A percentile compares a stretch with the other conserved stretches of the same genome.
Evolutionary conservation across 2,888 invertebrate genomes (phyloP).

Genomic region (Caenorhabditis angaria): DNA sequence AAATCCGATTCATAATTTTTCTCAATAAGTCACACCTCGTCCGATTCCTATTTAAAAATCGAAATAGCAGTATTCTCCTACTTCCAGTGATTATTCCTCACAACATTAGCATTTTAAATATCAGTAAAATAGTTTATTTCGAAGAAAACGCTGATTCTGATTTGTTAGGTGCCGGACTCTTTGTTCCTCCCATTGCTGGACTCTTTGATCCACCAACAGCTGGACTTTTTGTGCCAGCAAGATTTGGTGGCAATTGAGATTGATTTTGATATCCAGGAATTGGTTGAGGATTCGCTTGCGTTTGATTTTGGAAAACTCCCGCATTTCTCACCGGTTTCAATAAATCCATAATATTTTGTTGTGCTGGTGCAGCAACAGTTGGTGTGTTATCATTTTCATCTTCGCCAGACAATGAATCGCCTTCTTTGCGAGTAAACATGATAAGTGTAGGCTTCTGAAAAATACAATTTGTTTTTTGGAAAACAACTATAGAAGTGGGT

Average conservation of each 20-base stretch:
- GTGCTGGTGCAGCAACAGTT: background rate
- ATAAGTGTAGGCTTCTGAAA: background rate
- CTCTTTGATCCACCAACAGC: no score
- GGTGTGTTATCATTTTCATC: conserved; percentile 1
- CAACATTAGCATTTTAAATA: no score
- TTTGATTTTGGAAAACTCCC: background rate
- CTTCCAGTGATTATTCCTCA: no score
- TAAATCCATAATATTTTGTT: background rate
- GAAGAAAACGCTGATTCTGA: no score
- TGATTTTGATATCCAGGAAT: background rate
- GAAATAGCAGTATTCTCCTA: no score
- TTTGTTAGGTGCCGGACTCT: background rate
- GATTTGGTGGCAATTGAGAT: no score
- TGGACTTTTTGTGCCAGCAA: no score
- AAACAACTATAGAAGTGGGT: background rate
- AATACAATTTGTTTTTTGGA: background rate
- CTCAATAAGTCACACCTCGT: no score
- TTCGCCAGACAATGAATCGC: conserved; percentile 6
- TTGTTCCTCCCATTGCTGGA: background rate
- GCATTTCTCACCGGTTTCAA: background rate
- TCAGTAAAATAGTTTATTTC: no score
- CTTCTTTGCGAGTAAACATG: conserved; percentile 7
- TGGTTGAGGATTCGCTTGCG: background rate
- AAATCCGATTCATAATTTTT: background rate
- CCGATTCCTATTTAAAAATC: no score